These are phyloP conservation scores for Brachionus rubens DNA, from an alignment of 1,140 invertebrate genomes.

Conservation along the genomic window DNA sequence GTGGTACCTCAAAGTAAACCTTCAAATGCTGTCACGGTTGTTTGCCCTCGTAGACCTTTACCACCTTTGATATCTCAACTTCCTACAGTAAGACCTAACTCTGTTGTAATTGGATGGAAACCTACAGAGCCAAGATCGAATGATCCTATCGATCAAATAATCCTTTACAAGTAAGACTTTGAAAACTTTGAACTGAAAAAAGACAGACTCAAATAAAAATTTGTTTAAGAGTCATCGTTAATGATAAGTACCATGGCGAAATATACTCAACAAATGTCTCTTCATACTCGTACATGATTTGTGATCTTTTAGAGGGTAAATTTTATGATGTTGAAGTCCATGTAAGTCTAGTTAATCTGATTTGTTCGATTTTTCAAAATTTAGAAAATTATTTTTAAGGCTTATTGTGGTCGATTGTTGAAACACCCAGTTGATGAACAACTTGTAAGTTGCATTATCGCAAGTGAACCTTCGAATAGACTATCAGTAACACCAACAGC, in stretches of 20 bases:
- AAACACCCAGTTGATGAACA: constrained; percentile 49
- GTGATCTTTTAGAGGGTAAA: constrained; percentile 55
- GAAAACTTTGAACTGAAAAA: too few species aligned
- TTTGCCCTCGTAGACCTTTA: constrained; percentile 54
- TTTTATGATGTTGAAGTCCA: constrained; percentile 56
- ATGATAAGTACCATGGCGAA: constrained; percentile 57
- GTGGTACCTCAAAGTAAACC: constrained; percentile 54
- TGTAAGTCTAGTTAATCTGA: too few species aligned
- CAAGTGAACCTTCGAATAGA: constrained; percentile 56
- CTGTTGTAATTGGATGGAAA: constrained; percentile 57
- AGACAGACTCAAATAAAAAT: too few species aligned
- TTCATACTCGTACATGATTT: constrained; percentile 57
- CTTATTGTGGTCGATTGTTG: constrained; percentile 47
- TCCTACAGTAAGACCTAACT: constrained; percentile 55
- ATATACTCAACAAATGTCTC: constrained; percentile 52
- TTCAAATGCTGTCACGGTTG: constrained; percentile 53
- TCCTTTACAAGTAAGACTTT: constrained; percentile 52
- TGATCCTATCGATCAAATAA: constrained; percentile 53
- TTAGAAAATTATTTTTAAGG: constrained; percentile 49
- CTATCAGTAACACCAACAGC: constrained; percentile 55
- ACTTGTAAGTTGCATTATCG: constrained; percentile 52
- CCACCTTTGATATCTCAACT: constrained; percentile 53
- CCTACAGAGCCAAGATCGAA: constrained; percentile 50
- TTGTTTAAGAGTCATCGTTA: constrained; percentile 54
- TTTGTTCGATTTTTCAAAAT: neutral